Conservation (phyloP, 1,140 invertebrate genomes). For the Listronotus oregonensis region DNA sequence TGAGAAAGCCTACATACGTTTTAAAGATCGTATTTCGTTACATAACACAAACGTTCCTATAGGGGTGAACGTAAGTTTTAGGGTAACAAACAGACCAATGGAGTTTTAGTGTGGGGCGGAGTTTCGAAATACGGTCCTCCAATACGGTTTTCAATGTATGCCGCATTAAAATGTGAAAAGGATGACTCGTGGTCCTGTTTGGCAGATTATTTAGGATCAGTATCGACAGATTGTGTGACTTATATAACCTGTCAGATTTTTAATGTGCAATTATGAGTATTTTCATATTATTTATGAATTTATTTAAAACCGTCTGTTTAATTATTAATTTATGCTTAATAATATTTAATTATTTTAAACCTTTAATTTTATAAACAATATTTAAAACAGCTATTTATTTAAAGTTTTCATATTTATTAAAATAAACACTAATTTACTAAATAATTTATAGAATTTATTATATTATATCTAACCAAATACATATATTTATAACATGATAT, state of each 20-base stretch:
- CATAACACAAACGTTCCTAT: slow-evolving; percentile 52
- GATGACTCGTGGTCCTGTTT: slow-evolving; percentile 27
- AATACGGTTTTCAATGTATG: slow-evolving; percentile 58
- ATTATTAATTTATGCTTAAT: slow-evolving; percentile 3
- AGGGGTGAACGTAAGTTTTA: slow-evolving; percentile 54
- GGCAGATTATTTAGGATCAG: slow-evolving; percentile 30
- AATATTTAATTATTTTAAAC: slow-evolving; percentile 6
- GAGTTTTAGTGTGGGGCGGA: slow-evolving; percentile 49
- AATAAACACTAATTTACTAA: too few relatives aligned
- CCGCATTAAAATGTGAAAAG: slow-evolving; percentile 42
- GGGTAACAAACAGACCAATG: slow-evolving; percentile 55
- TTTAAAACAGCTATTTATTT: too few relatives aligned
- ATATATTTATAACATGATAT: too few relatives aligned
- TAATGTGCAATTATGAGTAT: slow-evolving; percentile 26
- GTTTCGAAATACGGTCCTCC: slow-evolving; percentile 55
- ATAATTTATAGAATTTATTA: too few relatives aligned
- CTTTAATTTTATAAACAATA: neutral
- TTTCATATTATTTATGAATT: slow-evolving; percentile 13
- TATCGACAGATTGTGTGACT: slow-evolving; percentile 38
- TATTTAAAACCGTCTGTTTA: slow-evolving; percentile 24
- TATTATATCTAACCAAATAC: too few relatives aligned
- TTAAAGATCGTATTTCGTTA: slow-evolving; percentile 49
- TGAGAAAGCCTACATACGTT: slow-evolving; percentile 36
- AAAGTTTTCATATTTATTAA: too few relatives aligned
- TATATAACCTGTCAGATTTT: slow-evolving; percentile 29